Conservation (phyloP, 2,797 vertebrate species). For the Neosalanx taihuensis region DNA sequence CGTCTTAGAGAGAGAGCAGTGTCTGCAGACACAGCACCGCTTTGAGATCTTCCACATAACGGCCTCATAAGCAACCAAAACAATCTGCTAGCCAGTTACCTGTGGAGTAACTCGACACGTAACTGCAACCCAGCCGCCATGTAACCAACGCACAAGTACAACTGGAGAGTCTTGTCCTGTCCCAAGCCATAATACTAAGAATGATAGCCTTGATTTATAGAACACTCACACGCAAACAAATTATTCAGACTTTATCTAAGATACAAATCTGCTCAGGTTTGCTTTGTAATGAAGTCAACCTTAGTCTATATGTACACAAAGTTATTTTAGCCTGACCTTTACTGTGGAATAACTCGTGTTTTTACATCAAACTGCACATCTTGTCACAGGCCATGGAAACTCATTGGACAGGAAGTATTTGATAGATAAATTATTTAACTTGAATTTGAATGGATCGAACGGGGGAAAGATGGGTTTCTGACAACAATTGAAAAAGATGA, state of each 20-base stretch:
- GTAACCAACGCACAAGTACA: slow-evolving; percentile 53
- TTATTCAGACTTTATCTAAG: background rate
- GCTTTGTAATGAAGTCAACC: too few relatives aligned
- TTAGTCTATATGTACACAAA: too few relatives aligned
- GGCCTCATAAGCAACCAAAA: background rate
- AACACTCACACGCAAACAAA: background rate
- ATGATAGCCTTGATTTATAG: background rate
- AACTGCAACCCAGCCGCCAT: slow-evolving; percentile 39
- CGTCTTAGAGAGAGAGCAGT: background rate
- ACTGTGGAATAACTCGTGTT: too few relatives aligned
- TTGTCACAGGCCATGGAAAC: too few relatives aligned
- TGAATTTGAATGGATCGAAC: too few relatives aligned
- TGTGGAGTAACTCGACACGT: background rate
- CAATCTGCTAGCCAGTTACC: background rate
- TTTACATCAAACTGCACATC: too few relatives aligned
- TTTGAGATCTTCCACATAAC: slow-evolving; percentile 26
- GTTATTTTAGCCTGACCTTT: too few relatives aligned
- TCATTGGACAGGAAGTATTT: too few relatives aligned
- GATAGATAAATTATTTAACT: too few relatives aligned
- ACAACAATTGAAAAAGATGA: background rate
- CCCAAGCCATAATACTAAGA: slow-evolving; percentile 47
- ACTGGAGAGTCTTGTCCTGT: slow-evolving; percentile 13
- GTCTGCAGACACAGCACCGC: slow-evolving; percentile 6
- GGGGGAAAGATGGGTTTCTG: too few relatives aligned
- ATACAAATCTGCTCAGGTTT: too few relatives aligned